phyloP scores from a whole-genome alignment of 2,888 invertebrate species.

The Chrysomela aeneicollis region DNA sequence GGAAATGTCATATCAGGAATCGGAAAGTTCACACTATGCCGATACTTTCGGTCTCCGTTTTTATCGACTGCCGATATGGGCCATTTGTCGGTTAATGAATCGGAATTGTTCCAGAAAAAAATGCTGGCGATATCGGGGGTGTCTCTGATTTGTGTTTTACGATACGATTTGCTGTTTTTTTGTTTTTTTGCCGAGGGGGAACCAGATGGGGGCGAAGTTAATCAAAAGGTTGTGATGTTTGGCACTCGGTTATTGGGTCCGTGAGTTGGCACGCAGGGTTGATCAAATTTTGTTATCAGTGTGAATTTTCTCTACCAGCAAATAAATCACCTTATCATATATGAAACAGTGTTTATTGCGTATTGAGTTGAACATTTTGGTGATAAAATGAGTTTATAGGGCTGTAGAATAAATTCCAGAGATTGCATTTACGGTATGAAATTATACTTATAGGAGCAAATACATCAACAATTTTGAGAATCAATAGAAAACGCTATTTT shows the following conservation, averaged over 20 bases:
- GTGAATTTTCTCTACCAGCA: neutral
- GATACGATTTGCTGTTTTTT: conserved; percentile 26
- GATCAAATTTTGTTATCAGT: neutral
- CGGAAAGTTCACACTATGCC: conserved; percentile 44
- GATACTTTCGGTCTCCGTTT: conserved; percentile 36
- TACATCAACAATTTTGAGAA: no score
- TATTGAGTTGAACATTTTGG: no score
- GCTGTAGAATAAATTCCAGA: no score
- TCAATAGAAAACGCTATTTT: no score
- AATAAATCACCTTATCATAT: neutral
- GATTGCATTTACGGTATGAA: no score
- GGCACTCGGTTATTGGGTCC: conserved; percentile 24
- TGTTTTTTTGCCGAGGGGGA: conserved; percentile 13
- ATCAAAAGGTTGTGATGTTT: conserved; percentile 24
- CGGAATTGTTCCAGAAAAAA: conserved; percentile 37
- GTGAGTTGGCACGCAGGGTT: conserved; percentile 15
- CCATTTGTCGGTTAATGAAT: conserved; percentile 48
- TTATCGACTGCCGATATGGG: conserved; percentile 41
- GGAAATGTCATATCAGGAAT: conserved; percentile 47
- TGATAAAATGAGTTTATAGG: no score
- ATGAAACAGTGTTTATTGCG: no score
- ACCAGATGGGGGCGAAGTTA: conserved; percentile 11
- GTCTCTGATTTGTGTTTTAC: conserved; percentile 30
- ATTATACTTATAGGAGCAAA: no score
- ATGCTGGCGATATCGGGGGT: conserved; percentile 16